Percentiles rank a stretch among this genome's conserved stretches.
phyloP scores from a whole-genome alignment of 1,140 invertebrate species.

The Leptinotarsa undecemlineata region DNA sequence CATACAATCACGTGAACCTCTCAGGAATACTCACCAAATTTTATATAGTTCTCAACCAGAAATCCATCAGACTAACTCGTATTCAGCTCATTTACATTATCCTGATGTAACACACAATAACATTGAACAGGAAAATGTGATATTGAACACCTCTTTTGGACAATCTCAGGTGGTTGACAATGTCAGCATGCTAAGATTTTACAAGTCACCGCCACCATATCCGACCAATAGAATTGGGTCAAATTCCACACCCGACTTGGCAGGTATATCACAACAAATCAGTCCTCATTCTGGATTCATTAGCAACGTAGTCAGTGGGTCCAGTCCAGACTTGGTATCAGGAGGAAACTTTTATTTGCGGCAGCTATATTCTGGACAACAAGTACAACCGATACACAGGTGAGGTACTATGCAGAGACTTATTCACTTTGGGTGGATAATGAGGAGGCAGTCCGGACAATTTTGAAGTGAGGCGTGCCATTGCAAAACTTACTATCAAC shows the following conservation, averaged over 20 bases:
- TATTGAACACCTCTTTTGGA: constrained; percentile 45
- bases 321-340: constrained; percentile 77
- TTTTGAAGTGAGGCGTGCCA: too few relatives aligned
- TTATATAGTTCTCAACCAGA: constrained; percentile 69
- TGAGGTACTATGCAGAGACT: background rate
- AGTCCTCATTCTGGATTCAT: constrained; percentile 47
- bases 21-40: constrained; percentile 46
- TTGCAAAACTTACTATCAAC: too few relatives aligned
- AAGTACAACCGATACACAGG: constrained; percentile 53
- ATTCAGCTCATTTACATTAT: constrained; percentile 55
- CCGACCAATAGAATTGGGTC: constrained; percentile 66
- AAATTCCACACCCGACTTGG: constrained; percentile 73
- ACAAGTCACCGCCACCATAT: constrained; percentile 83
- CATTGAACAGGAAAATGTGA: constrained; percentile 47
- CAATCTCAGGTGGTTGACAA: constrained; percentile 55
- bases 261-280: constrained; percentile 63
- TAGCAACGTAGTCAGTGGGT: constrained; percentile 66
- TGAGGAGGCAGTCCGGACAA: too few relatives aligned
- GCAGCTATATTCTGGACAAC: constrained; percentile 49
- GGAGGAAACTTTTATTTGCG: constrained; percentile 60
- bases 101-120: constrained; percentile 68
- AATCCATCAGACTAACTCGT: constrained; percentile 59
- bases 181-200: constrained; percentile 70
- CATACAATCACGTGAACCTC: constrained; percentile 47
- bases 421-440: too few relatives aligned